A percentile compares a stretch with the other conserved stretches of the same genome.
Conservation (phyloP, 2,888 invertebrate species). For the Standfussiana lucernea region DNA sequence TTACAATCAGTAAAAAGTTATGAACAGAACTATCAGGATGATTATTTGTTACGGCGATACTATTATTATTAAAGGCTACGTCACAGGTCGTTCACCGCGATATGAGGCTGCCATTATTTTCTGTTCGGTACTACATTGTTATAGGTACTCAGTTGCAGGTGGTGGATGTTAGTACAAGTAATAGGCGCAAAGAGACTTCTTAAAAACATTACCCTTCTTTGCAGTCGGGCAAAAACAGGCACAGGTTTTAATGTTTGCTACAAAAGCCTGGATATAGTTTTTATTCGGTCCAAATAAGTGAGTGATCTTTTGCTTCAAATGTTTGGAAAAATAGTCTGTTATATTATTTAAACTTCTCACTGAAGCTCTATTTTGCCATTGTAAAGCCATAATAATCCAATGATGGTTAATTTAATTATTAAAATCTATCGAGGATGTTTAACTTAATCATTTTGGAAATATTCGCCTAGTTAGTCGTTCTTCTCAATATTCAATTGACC, state of each 20-base stretch:
- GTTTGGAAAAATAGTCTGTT: neutral
- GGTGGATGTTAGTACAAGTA: slow-evolving; percentile 25
- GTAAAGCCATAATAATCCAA: neutral
- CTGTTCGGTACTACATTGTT: slow-evolving; percentile 49
- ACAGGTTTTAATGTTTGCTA: neutral
- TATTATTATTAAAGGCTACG: slow-evolving; percentile 52
- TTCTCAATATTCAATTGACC: neutral
- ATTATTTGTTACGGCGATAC: slow-evolving; percentile 37
- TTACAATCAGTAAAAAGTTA: slow-evolving; percentile 28
- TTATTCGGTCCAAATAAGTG: neutral
- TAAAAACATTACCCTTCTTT: neutral
- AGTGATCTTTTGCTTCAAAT: neutral
- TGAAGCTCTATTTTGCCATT: neutral
- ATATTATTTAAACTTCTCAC: neutral
- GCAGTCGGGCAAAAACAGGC: neutral
- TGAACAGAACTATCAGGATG: slow-evolving; percentile 10
- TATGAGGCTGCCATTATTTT: slow-evolving; percentile 55
- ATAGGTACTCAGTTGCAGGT: slow-evolving; percentile 40
- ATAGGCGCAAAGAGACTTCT: neutral
- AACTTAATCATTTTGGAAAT: neutral
- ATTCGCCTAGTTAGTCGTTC: neutral
- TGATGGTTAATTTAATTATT: neutral
- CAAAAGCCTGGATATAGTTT: neutral
- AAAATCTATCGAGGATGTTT: neutral
- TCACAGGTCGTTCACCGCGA: slow-evolving; percentile 63